Evolutionary conservation across 2,113 vertebrate genomes (phyloP).

Genomic region (Lophotis ruficrista): DNA sequence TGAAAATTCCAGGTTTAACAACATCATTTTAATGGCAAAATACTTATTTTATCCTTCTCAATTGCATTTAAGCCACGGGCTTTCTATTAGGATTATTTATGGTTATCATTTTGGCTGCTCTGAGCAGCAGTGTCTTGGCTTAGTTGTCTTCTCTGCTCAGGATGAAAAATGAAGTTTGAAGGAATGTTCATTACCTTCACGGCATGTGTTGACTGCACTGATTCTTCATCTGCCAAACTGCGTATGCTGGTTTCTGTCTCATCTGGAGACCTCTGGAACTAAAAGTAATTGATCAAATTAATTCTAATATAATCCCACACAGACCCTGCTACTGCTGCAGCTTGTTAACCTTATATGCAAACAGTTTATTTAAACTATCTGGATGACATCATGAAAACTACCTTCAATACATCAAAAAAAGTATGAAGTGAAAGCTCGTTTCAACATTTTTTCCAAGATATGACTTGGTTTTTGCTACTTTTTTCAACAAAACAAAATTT

Average conservation of each 20-base stretch:
- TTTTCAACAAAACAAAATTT: not conserved
- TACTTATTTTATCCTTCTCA: not conserved
- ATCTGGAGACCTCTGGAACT: slow-evolving; percentile 77
- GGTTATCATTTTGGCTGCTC: slow-evolving; percentile 73
- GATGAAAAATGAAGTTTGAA: slow-evolving; percentile 85
- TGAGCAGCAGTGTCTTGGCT: slow-evolving; percentile 69
- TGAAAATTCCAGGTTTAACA: slow-evolving; percentile 18
- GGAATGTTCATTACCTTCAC: slow-evolving; percentile 81
- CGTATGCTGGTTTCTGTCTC: slow-evolving; percentile 81
- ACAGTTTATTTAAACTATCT: slow-evolving; percentile 78
- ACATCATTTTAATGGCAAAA: not conserved
- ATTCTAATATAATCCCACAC: slow-evolving; percentile 71
- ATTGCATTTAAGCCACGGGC: slow-evolving; percentile 25
- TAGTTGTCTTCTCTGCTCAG: slow-evolving; percentile 64
- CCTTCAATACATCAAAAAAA: slow-evolving; percentile 65
- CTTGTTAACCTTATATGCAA: slow-evolving; percentile 76
- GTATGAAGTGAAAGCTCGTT: slow-evolving; percentile 40
- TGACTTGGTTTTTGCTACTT: not conserved
- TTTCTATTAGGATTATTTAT: slow-evolving; percentile 65
- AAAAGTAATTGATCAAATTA: slow-evolving; percentile 83
- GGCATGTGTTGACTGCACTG: slow-evolving; percentile 77
- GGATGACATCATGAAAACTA: slow-evolving; percentile 75
- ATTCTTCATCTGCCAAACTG: slow-evolving; percentile 83
- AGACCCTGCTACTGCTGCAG: slow-evolving; percentile 53
- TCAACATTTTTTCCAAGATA: slow-evolving; percentile 42